Evolutionary conservation across 2,888 invertebrate species (phyloP).

Genomic region (Bhutanitis thaidina): DNA sequence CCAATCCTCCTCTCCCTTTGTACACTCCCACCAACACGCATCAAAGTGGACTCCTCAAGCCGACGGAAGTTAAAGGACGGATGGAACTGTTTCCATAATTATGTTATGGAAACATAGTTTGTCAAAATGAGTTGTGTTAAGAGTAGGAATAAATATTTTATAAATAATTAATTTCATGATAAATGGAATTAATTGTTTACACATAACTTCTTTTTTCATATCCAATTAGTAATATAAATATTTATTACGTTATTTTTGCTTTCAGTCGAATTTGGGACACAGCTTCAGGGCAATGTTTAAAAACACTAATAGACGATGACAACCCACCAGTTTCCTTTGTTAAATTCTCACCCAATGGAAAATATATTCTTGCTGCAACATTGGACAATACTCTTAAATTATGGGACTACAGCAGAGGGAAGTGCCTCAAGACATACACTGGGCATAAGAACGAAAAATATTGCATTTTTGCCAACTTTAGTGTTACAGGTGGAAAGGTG

Average conservation of each 20-base stretch:
- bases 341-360: conserved; percentile 99
- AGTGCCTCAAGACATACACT: conserved; percentile 98
- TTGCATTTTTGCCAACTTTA: conserved; percentile 99
- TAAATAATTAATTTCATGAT: no score
- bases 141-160: no score
- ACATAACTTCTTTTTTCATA: no score
- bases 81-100: no score
- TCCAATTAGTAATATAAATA: no score
- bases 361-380: conserved; percentile 98
- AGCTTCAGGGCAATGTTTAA: conserved; percentile 98
- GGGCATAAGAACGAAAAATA: conserved; percentile 99
- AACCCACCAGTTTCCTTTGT: conserved; percentile 99
- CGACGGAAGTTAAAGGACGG: no score
- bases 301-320: conserved; percentile 99
- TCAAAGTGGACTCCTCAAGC: no score
- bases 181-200: no score
- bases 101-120: no score
- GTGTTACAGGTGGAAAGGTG: conserved; percentile 99
- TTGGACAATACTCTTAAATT: conserved; percentile 98
- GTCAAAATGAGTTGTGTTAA: no score
- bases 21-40: no score
- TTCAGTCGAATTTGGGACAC: conserved; percentile 99
- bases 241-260: conserved; percentile 22
- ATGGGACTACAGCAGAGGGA: conserved; percentile 99
- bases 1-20: no score